Conservation (phyloP, 2,888 invertebrate species). For the Oegoconia quadripuncta region DNA sequence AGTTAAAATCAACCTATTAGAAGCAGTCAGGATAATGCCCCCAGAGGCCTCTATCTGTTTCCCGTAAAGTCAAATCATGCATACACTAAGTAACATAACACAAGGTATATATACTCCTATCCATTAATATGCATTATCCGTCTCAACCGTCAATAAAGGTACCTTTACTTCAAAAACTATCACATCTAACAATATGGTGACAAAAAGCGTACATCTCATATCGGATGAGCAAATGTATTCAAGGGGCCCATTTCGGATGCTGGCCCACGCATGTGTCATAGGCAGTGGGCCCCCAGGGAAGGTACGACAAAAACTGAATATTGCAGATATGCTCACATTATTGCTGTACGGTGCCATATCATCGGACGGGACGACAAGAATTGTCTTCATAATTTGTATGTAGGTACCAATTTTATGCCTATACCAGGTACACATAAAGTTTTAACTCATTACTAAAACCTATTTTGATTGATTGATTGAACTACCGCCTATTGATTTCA, state of each 20-base stretch:
- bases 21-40: too few species aligned
- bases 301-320: constrained; percentile 71
- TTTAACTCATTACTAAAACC: too few species aligned
- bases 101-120: neutral
- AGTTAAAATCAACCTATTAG: too few species aligned
- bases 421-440: too few species aligned
- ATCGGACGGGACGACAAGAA: constrained; percentile 30
- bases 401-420: too few species aligned
- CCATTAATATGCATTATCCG: constrained; percentile 4
- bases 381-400: too few species aligned
- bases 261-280: constrained; percentile 70
- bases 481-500: too few species aligned
- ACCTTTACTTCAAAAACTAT: constrained; percentile 19
- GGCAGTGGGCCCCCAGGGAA: constrained; percentile 63
- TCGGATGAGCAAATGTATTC: constrained; percentile 69
- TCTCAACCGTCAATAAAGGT: neutral
- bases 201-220: constrained; percentile 66
- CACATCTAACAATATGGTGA: constrained; percentile 51
- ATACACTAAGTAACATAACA: too few species aligned
- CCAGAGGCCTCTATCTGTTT: too few species aligned
- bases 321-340: constrained; percentile 74
- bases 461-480: too few species aligned
- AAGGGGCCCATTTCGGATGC: constrained; percentile 61
- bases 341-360: constrained; percentile 42
- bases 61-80: too few species aligned